These are phyloP conservation scores for Oligia latruncula DNA, from an alignment of 2,888 invertebrate genomes.

Conservation along the genomic window DNA sequence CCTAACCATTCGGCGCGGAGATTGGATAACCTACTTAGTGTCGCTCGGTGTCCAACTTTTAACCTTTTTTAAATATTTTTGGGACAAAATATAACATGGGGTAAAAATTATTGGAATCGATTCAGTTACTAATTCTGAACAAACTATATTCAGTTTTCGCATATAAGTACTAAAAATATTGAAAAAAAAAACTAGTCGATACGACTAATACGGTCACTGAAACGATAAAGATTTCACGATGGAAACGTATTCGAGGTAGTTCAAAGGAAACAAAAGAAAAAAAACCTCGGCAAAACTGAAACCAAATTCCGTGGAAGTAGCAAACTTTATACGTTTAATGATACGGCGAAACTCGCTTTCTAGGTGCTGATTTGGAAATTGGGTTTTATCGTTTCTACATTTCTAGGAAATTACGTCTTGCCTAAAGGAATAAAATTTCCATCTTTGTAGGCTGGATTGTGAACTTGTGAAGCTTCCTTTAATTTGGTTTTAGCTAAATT, in stretches of 20 bases:
- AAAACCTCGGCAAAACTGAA: slow-evolving; percentile 2
- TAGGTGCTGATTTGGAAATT: slow-evolving; percentile 56
- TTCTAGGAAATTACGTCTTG: slow-evolving; percentile 41
- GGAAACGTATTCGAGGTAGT: slow-evolving; percentile 8
- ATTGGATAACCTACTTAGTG: too few relatives aligned
- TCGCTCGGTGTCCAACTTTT: too few relatives aligned
- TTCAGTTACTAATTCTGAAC: too few relatives aligned
- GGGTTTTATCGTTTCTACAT: slow-evolving; percentile 42
- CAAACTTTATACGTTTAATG: slow-evolving; percentile 34
- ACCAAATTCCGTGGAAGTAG: slow-evolving; percentile 18
- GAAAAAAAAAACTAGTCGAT: background rate
- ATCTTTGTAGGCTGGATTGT: slow-evolving; percentile 24
- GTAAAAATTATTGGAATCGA: too few relatives aligned
- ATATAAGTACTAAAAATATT: too few relatives aligned
- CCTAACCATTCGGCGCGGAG: too few relatives aligned
- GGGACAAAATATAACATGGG: too few relatives aligned
- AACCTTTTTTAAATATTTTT: too few relatives aligned
- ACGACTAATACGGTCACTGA: slow-evolving; percentile 13
- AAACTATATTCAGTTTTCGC: too few relatives aligned
- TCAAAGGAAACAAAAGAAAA: slow-evolving; percentile 11
- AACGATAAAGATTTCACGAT: slow-evolving; percentile 20
- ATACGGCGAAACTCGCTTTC: slow-evolving; percentile 14
- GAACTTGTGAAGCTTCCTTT: slow-evolving; percentile 8
- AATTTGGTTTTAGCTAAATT: background rate
- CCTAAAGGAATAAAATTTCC: slow-evolving; percentile 29